Conservation (phyloP, 1,140 invertebrate species). For the Drosophila ficusphila region DNA sequence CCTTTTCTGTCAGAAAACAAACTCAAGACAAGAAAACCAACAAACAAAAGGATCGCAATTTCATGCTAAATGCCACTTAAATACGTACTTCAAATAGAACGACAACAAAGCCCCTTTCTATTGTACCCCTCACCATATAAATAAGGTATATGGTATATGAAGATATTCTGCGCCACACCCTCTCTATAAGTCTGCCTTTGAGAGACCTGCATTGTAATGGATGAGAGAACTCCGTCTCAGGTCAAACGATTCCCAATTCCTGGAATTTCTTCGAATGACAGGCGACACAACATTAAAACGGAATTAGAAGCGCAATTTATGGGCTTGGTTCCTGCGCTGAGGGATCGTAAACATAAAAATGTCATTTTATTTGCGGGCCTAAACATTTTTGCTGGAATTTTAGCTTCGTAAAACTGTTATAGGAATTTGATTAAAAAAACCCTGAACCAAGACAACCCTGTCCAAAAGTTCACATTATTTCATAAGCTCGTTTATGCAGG, state of each 20-base stretch:
- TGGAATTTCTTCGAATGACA: conserved; percentile 42
- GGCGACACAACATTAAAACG: conserved; percentile 69
- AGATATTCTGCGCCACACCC: conserved; percentile 13
- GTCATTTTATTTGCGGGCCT: conserved; percentile 25
- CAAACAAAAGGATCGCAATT: conserved; percentile 65
- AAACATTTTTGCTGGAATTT: not conserved
- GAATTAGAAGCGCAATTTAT: conserved; percentile 62
- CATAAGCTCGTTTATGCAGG: conserved; percentile 1
- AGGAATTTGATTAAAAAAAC: conserved; percentile 14
- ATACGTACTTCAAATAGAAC: conserved; percentile 38
- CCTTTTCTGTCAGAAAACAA: conserved; percentile 27
- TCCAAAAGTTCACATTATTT: conserved; percentile 19
- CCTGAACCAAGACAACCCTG: conserved; percentile 29
- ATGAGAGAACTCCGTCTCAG: conserved; percentile 12
- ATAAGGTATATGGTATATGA: not conserved
- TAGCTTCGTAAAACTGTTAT: not conserved
- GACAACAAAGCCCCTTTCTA: conserved; percentile 40
- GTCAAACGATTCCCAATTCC: conserved; percentile 32
- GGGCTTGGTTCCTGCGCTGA: conserved; percentile 13
- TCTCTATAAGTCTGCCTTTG: not conserved
- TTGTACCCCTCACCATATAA: not conserved
- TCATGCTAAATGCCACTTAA: conserved; percentile 62
- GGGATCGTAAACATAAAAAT: conserved; percentile 23
- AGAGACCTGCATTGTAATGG: conserved; percentile 28
- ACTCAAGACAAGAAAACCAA: conserved; percentile 16